Evolutionary conservation across 2,888 invertebrate genomes (phyloP).

Genomic region (Axea sp.): DNA sequence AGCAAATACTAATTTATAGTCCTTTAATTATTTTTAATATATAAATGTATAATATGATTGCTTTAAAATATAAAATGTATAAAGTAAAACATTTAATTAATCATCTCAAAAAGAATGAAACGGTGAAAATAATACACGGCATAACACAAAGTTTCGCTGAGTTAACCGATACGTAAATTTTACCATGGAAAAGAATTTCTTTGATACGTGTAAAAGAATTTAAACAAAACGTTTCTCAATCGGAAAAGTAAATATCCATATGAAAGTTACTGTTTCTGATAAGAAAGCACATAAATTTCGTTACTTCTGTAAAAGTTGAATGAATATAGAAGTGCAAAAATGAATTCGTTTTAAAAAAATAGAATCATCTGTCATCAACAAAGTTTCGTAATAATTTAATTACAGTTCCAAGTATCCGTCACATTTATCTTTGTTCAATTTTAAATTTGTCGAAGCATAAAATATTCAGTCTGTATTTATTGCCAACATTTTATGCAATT

Average conservation of each 20-base stretch:
- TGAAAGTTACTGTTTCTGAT: conserved; percentile 3
- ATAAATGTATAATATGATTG: too few relatives aligned
- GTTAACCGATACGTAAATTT: conserved; percentile 1
- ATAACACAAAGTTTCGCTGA: background rate
- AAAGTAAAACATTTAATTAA: too few relatives aligned
- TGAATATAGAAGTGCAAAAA: too few relatives aligned
- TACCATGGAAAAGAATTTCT: conserved; percentile 6
- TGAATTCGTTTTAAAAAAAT: too few relatives aligned
- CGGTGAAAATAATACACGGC: too few relatives aligned
- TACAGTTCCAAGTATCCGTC: background rate
- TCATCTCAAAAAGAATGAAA: too few relatives aligned
- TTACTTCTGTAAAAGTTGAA: too few relatives aligned
- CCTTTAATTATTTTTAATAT: too few relatives aligned
- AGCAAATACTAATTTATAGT: too few relatives aligned
- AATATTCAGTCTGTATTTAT: conserved; percentile 8
- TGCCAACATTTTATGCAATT: conserved; percentile 10
- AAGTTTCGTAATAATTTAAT: conserved; percentile 1
- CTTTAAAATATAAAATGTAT: too few relatives aligned
- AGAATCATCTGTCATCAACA: too few relatives aligned
- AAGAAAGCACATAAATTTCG: too few relatives aligned
- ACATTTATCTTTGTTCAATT: background rate
- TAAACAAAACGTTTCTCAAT: background rate
- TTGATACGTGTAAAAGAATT: background rate
- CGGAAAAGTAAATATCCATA: conserved; percentile 1
- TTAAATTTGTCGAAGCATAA: background rate